Evolutionary conservation across 2,888 invertebrate species (phyloP).

Genomic region (Agapostemon virescens): DNA sequence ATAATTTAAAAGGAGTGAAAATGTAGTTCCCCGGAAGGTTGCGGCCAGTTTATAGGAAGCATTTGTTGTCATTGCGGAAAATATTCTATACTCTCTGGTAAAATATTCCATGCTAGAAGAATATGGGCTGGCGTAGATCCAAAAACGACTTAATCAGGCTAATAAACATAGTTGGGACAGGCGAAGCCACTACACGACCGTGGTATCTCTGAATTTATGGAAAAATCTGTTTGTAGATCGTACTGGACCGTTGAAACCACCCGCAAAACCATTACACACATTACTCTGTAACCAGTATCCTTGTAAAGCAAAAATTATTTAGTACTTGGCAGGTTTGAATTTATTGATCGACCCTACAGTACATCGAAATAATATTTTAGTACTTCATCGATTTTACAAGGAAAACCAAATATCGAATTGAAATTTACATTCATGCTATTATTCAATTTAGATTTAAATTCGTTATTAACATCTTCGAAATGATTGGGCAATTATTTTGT

Average conservation of each 20-base stretch:
- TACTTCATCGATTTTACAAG: no score
- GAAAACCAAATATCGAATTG: no score
- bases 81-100: not conserved
- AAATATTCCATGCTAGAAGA: slow-evolving; percentile 8
- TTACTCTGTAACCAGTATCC: not conserved
- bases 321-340: not conserved
- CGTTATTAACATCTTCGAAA: no score
- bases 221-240: slow-evolving; percentile 34
- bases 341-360: not conserved
- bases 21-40: not conserved
- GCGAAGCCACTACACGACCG: slow-evolving; percentile 40
- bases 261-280: not conserved
- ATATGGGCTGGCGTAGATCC: slow-evolving; percentile 31
- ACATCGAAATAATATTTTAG: not conserved
- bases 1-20: not conserved
- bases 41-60: not conserved
- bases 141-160: slow-evolving; percentile 47
- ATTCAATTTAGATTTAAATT: no score
- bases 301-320: not conserved
- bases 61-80: not conserved
- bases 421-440: no score
- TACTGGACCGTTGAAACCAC: not conserved
- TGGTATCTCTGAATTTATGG: slow-evolving; percentile 25
- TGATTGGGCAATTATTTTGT: no score
- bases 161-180: slow-evolving; percentile 34